Base-by-base conservation (phyloP, 2,797 vertebrate genomes). In the Dermochelys coriacea region DNA sequence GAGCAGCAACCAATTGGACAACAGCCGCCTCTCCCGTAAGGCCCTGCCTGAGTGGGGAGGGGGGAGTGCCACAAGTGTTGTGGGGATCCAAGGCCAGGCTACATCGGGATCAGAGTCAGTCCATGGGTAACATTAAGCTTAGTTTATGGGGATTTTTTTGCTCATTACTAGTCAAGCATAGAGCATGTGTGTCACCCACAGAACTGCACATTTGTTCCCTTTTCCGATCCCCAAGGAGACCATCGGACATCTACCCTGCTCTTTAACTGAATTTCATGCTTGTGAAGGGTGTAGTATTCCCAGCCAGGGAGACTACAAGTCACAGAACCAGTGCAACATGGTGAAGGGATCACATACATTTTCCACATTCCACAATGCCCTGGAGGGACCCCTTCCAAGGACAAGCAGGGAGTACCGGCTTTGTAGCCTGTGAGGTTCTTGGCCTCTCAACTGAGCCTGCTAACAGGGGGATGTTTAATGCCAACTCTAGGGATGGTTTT, bases 11-110 rank as follows among this genome's bases (percentile, higher is more conserved):
- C 99, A 98, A 79, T 98, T 98, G 0, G 98, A 99, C 51, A 99
- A 99, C 0, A 98, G 99, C 74, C 99, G 99, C 59, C 98, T 99
- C 49, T 99, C 99, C 54, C 99, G 99, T 99, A 98, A 99, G 99
- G 84, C 75, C 21, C 68, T 34, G 12, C 25, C 31, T 21, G 4
- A 87, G 5, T n/a, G 21, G 88, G 82, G 79, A 57, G 74, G 61
- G 9, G 0, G 64, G 80, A 41, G 4, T 23, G 25, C 4, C 5
- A 55, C 41, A 29, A 84, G 52, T 16, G 47, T 3, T n/a, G 15
- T 1, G 23, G 41, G 34, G 34, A 49, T 16, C 55, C 89, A 49
- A 16, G 54, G 80, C 12, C 87, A 74, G 64, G 55, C 50, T 2
- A 0, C 12, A 79, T 47, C 77, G 77, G 52, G 29, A 23, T 16